Percentiles rank a stretch among this genome's conserved stretches.
Conservation (phyloP, 2,888 invertebrate genomes). For the Metopia argyrocephala region DNA sequence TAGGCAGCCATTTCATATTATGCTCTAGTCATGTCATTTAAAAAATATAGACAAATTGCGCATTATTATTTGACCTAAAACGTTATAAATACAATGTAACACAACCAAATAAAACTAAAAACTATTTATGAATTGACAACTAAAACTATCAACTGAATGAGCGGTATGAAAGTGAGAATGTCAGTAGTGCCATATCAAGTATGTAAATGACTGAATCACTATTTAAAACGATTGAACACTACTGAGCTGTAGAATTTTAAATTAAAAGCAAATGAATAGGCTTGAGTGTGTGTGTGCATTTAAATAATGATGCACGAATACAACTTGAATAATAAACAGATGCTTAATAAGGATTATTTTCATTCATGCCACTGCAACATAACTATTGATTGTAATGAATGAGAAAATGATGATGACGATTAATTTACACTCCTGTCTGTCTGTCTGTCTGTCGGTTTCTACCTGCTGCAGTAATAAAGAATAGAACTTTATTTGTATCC, state of each 20-base stretch:
- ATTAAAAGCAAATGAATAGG: background rate
- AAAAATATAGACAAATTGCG: conserved; percentile 62
- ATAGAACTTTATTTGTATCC: conserved; percentile 17
- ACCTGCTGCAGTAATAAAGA: conserved; percentile 24
- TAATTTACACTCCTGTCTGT: conserved; percentile 10
- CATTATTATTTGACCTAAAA: conserved; percentile 39
- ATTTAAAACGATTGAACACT: conserved; percentile 36
- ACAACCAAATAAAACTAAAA: conserved; percentile 30
- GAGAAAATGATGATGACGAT: background rate
- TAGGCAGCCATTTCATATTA: conserved; percentile 30
- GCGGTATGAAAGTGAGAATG: conserved; percentile 5
- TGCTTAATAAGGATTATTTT: conserved; percentile 61
- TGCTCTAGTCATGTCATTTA: conserved; percentile 5
- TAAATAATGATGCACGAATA: conserved; percentile 14
- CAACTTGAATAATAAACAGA: conserved; percentile 55
- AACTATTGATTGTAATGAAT: conserved; percentile 30
- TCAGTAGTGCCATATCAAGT: background rate
- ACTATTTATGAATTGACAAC: conserved; percentile 53
- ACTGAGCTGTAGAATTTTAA: background rate
- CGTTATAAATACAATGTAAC: conserved; percentile 47
- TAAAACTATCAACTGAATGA: conserved; percentile 38
- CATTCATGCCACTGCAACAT: conserved; percentile 35
- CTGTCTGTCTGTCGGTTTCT: background rate
- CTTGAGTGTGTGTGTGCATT: background rate
- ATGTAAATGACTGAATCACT: conserved; percentile 7